Evolutionary conservation across 2,113 vertebrate species (phyloP).

Genomic region (Chamaea fasciata): DNA sequence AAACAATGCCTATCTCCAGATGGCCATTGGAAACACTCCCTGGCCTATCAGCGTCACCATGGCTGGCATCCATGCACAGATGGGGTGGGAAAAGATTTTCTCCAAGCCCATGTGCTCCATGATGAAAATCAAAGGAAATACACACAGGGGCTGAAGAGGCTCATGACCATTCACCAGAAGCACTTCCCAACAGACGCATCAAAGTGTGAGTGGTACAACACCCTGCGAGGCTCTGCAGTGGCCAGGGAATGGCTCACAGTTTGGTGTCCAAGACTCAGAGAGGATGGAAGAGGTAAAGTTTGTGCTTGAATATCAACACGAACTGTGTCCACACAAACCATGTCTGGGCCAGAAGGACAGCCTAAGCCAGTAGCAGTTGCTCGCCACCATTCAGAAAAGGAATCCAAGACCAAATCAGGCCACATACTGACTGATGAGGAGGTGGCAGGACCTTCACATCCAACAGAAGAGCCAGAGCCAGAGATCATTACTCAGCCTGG

Average conservation of each 20-base stretch:
- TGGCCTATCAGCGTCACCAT: conserved; percentile 96
- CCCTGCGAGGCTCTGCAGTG: conserved; percentile 64
- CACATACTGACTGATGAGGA: not conserved
- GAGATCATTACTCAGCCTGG: not conserved
- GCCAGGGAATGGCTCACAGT: not conserved
- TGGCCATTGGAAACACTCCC: conserved; percentile 92
- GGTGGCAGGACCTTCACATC: not conserved
- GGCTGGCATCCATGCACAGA: conserved; percentile 95
- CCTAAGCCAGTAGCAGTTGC: not conserved
- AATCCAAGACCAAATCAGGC: not conserved
- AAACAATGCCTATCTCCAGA: conserved; percentile 92
- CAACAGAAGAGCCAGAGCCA: not conserved
- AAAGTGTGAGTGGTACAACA: conserved; percentile 88
- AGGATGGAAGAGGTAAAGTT: not conserved
- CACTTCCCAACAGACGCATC: conserved; percentile 93
- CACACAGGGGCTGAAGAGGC: conserved; percentile 93
- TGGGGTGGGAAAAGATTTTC: conserved; percentile 91
- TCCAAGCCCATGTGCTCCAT: conserved; percentile 93
- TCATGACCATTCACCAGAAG: conserved; percentile 98
- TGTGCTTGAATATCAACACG: not conserved
- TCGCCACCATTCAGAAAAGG: not conserved
- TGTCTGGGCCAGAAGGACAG: not conserved
- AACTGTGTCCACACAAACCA: not conserved
- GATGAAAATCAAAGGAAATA: conserved; percentile 95
- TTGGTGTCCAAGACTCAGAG: not conserved